A percentile compares a stretch with the other conserved stretches of the same genome.
phyloP scores from a whole-genome alignment of 1,140 invertebrate genomes.

The Ceratosolen fusciceps region DNA sequence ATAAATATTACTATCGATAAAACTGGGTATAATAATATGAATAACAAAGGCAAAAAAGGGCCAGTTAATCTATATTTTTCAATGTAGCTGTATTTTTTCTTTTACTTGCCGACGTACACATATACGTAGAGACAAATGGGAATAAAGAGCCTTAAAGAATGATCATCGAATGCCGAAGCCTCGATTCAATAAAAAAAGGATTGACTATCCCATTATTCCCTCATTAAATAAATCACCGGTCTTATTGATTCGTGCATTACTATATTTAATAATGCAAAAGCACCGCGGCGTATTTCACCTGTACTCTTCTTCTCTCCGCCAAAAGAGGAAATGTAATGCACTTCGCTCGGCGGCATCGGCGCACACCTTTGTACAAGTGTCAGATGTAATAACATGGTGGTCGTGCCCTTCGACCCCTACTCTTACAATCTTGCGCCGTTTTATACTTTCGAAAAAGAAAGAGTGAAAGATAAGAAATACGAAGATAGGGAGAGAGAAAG shows the following conservation, averaged over 20 bases:
- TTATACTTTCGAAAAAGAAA: slow-evolving; percentile 49
- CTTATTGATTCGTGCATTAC: slow-evolving; percentile 45
- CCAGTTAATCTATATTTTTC: not conserved
- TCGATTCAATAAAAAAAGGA: not conserved
- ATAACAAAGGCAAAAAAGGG: not conserved
- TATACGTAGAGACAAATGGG: slow-evolving; percentile 1
- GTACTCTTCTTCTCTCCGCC: slow-evolving; percentile 6
- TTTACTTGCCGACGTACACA: slow-evolving; percentile 14
- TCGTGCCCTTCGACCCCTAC: slow-evolving; percentile 63
- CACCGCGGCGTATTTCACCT: not conserved
- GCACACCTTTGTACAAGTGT: slow-evolving; percentile 62
- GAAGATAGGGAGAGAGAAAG: slow-evolving; percentile 30
- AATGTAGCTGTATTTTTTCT: not conserved
- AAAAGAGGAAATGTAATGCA: slow-evolving; percentile 41
- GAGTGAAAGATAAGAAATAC: not conserved
- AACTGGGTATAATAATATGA: not conserved
- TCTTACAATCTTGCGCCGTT: slow-evolving; percentile 14
- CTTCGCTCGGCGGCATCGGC: not conserved
- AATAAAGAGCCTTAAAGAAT: slow-evolving; percentile 23
- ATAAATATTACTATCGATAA: not conserved
- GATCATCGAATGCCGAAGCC: slow-evolving; percentile 6
- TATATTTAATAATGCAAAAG: slow-evolving; percentile 48
- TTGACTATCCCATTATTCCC: slow-evolving; percentile 16
- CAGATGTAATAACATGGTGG: slow-evolving; percentile 69
- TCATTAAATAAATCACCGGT: slow-evolving; percentile 42